A percentile compares a stretch with the other conserved stretches of the same genome.
phyloP scores from a whole-genome alignment of 2,113 vertebrate genomes.

The western clawed frog (Xenopus tropicalis) region UCB_Xtro_10.0 CM004449.2:26878501-26879000 shows the following conservation, averaged over 20 bases:
- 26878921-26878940: neutral
- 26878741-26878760: slow-evolving; percentile 12
- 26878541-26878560: too few species aligned
- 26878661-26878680: slow-evolving; percentile 78
- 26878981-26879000: too few species aligned
- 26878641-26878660: slow-evolving; percentile 83
- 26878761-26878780: slow-evolving; percentile 26
- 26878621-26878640: slow-evolving; percentile 61
- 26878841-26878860: slow-evolving; percentile 42
- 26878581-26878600: too few species aligned
- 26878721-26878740: slow-evolving; percentile 14
- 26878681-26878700: neutral
- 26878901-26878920: slow-evolving; percentile 12
- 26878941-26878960: slow-evolving; percentile 20
- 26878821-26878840: slow-evolving; percentile 41
- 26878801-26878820: slow-evolving; percentile 8
- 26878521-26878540: too few species aligned
- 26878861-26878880: slow-evolving; percentile 24
- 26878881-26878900: neutral
- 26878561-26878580: too few species aligned
- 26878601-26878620: neutral
- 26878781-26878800: slow-evolving; percentile 7
- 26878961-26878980: neutral
- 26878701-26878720: too few species aligned
- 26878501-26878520: too few species aligned